Evolutionary conservation across 2,888 invertebrate species (phyloP).

Genomic region (Yponomeuta cagnagella): DNA sequence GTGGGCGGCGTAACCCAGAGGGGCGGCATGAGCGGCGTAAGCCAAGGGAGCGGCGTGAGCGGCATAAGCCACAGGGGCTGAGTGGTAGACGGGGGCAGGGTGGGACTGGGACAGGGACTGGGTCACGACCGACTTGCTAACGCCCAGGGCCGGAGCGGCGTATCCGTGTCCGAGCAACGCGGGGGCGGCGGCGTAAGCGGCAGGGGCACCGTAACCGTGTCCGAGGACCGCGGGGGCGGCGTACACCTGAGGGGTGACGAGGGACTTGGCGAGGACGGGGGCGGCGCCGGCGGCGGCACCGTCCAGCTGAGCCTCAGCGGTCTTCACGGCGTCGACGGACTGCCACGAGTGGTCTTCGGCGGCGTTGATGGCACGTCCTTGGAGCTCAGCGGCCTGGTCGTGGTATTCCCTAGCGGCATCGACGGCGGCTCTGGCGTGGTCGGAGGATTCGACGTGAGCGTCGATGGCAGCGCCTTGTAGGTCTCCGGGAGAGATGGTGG

Average conservation of each 20-base stretch:
- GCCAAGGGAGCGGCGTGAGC: constrained; percentile 8
- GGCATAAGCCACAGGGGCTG: constrained; percentile 42
- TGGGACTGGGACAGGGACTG: constrained; percentile 60
- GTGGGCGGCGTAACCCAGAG: constrained; percentile 12
- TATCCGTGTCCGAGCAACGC: constrained; percentile 41
- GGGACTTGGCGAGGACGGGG: constrained; percentile 61
- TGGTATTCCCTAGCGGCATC: constrained; percentile 62
- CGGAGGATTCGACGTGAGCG: constrained; percentile 61
- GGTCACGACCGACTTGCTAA: constrained; percentile 48
- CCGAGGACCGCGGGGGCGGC: constrained; percentile 21
- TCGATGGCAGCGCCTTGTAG: constrained; percentile 61
- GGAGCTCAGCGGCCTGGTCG: constrained; percentile 65
- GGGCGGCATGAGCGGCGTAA: constrained; percentile 52
- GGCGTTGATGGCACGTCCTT: constrained; percentile 65
- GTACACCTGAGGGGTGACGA: constrained; percentile 50
- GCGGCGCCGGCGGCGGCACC: constrained; percentile 67
- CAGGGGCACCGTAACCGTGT: constrained; percentile 30
- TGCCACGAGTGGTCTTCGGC: constrained; percentile 69
- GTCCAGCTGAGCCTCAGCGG: constrained; percentile 60
- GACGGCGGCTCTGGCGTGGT: constrained; percentile 63
- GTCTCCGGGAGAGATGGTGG: constrained; percentile 67
- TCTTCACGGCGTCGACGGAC: constrained; percentile 62
- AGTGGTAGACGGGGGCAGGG: constrained; percentile 49
- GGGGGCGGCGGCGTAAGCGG: constrained; percentile 20
- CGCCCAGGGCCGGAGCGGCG: constrained; percentile 24